Evolutionary conservation across 2,888 invertebrate genomes (phyloP), one percentile per base, ranked within the genome.

Genomic region (Eristalinus aeneus): DNA sequence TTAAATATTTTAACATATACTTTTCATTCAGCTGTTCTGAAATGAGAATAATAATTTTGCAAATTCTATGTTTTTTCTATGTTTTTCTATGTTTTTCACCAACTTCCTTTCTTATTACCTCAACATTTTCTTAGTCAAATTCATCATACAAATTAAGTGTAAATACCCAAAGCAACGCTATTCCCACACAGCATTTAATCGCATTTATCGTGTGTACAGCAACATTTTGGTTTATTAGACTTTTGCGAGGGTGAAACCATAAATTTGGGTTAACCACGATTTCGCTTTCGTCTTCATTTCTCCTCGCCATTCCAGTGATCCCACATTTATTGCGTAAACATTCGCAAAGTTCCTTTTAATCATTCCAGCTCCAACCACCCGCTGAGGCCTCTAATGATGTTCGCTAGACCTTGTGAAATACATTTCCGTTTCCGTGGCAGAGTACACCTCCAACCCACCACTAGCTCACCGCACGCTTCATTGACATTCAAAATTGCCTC

Each of bases 401-500:
- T 46, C 46, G 46, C 8, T 46, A 46, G 46, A 8, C 46, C 46
- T 46, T 46, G 46, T 46, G 46, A 46, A 46, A 16, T 46, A 46
- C 46, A 46, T 46, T 46, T 46, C 46, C 46, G n/a, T 46, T 46
- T 46, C 46, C 46, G n/a, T 46, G 27, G 27, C 27, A 16, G 16
- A 46, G 46, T 16, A 16, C 16, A 2, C 34, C 27, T 27, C 2
- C 27, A 6, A 8, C 46, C 46, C 1, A n/a, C 46, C 16, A 46
- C 39, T 5, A 27, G 27, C 27, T 16, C 16, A 1, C 58, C 58
- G n/a, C 12, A 12, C 27, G 23, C 22, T 46, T 46, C 46, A 46
- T 46, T 46, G 46, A 46, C 34, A 76, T 34, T 31, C 71, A 76
- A 71, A 61, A 82, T 72, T 82, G 60, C 61, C 61, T 39, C 9